A percentile compares a stretch with the other conserved stretches of the same genome.
These are phyloP conservation scores for Steinernema feltiae DNA, from an alignment of 1,140 invertebrate species.

Conservation along the genomic window DNA sequence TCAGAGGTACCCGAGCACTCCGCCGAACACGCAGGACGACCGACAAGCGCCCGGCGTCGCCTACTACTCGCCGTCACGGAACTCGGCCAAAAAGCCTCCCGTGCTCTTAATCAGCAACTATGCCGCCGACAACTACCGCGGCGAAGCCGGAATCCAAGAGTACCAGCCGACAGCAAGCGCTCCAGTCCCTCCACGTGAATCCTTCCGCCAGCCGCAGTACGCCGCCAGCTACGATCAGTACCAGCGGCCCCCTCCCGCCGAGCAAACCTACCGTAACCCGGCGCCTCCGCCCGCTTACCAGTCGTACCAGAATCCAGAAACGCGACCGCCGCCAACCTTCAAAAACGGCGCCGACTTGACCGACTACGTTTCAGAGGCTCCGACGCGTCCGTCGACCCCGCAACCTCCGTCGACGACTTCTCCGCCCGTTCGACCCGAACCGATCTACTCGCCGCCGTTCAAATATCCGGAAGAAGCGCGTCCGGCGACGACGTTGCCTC, in stretches of 20 bases:
- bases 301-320: not conserved
- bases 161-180: not conserved
- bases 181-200: not conserved
- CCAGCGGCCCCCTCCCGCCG: not conserved
- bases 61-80: constrained; percentile 7
- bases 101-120: not conserved
- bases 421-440: not conserved
- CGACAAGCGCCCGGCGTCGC: not conserved
- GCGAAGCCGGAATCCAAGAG: not conserved
- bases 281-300: not conserved
- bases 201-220: not conserved
- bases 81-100: constrained; percentile 4
- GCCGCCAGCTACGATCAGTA: not conserved
- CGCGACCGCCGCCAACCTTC: not conserved
- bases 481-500: not conserved
- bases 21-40: not conserved
- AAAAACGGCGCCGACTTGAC: not conserved
- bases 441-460: not conserved
- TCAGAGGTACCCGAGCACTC: not conserved
- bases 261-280: not conserved
- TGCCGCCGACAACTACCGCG: not conserved
- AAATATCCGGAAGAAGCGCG: not conserved
- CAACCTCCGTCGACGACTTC: not conserved
- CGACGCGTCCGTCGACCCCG: not conserved
- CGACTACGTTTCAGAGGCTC: not conserved